Evolutionary conservation across 2,888 invertebrate species (phyloP), one percentile per base, ranked within the genome.

Genomic region (Pyrrhosoma nymphula): DNA sequence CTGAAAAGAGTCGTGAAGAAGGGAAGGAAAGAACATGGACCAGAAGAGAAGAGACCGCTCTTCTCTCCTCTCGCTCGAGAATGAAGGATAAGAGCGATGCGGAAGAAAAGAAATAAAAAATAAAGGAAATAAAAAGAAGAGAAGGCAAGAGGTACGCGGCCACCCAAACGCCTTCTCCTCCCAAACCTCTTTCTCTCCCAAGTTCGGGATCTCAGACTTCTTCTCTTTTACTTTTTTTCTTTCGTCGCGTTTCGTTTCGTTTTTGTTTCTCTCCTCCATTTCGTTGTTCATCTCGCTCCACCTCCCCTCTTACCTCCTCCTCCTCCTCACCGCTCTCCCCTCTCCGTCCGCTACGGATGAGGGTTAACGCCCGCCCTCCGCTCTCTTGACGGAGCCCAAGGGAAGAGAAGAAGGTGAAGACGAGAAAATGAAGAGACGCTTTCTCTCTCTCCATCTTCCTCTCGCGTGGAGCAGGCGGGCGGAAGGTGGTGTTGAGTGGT

Each of bases 341-440:
- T 47, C 39, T 39, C 55, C 55, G 14, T 23, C 39, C 39, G 35
- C 89, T n/a, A 16, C 26, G 89, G 56, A 89, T 3, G 26, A 55
- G n/a, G 47, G 89, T 89, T 56, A 82, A 82, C 89, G 47, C 23
- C 89, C n/a, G 55, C 89, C 55, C 89, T 89, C 89, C n/a, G 47
- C 89, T 55, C 39, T 18, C 23, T 30, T 47, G 47, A 47, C 8
- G 8, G 23, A 26, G 47, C 47, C 10, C 88, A 39, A 16, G 88
- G 35, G 88, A 88, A 23, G 23, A 88, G 39, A 47, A 35, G n/a
- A 26, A n/a, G 82, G 35, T 4, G 35, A n/a, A n/a, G 30, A 82
- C 8, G 82, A n/a, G 16, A 35, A 82, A 30, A n/a, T 1, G 35
- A 35, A 30, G 16, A 26, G 12, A 12, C 82, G 35, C 82, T 82